phyloP scores from a whole-genome alignment of 2,888 invertebrate genomes.

The Tipula vernalis region DNA sequence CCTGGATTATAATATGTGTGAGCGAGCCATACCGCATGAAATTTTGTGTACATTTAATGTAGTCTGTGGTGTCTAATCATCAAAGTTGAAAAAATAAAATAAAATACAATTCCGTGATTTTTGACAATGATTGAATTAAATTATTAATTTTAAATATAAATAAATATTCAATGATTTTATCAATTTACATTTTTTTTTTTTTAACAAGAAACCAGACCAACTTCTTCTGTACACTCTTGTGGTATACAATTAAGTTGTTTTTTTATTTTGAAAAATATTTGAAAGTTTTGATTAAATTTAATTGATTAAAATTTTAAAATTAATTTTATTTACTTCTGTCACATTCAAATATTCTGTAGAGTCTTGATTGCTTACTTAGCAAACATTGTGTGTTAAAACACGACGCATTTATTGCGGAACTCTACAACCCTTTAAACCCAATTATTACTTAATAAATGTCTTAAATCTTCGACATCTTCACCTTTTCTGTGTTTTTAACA shows the following conservation, averaged over 20 bases:
- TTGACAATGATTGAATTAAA: conserved; percentile 4
- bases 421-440: no score
- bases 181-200: not conserved
- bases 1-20: not conserved
- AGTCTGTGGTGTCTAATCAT: not conserved
- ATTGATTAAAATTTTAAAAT: not conserved
- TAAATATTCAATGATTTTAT: not conserved
- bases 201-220: not conserved
- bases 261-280: not conserved
- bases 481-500: not conserved
- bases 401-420: no score
- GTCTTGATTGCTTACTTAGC: not conserved
- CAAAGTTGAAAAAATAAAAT: not conserved
- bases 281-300: not conserved
- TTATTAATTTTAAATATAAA: not conserved
- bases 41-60: not conserved
- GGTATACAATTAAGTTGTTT: not conserved
- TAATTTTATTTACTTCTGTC: not conserved
- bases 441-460: not conserved
- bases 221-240: not conserved
- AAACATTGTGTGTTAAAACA: not conserved
- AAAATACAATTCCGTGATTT: not conserved
- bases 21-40: not conserved
- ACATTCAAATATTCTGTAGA: not conserved
- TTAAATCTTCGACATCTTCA: not conserved